Conservation (phyloP, 1,140 invertebrate species). For the Aethina tumida region DNA sequence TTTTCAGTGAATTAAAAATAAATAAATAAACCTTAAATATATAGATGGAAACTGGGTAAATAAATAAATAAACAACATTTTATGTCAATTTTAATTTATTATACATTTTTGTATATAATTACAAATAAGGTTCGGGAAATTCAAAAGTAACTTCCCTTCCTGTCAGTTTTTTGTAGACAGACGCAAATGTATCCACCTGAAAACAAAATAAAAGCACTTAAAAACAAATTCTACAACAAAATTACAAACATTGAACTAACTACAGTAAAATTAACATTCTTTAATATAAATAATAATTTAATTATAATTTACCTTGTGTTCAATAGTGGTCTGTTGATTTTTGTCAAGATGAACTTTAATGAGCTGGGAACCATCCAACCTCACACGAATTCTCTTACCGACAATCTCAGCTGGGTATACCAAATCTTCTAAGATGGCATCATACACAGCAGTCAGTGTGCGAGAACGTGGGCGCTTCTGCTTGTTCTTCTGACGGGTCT, state of each 20-base stretch:
- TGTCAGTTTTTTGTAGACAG: constrained; percentile 97
- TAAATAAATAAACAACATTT: no score
- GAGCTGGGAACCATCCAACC: constrained; percentile 88
- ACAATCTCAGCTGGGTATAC: constrained; percentile 99
- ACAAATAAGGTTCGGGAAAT: constrained; percentile 96
- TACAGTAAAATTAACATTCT: background rate
- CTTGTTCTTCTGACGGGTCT: constrained; percentile 88
- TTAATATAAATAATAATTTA: background rate
- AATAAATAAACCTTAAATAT: no score
- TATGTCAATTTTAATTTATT: no score
- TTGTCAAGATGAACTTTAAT: constrained; percentile 99
- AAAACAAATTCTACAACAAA: constrained; percentile 7
- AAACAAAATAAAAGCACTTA: no score
- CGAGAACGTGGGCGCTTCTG: constrained; percentile 93
- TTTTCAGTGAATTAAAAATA: no score
- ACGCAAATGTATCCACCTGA: constrained; percentile 94
- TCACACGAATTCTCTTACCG: constrained; percentile 93
- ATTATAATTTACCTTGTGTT: constrained; percentile 81
- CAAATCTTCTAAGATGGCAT: constrained; percentile 92
- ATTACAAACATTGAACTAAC: background rate
- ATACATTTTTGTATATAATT: no score
- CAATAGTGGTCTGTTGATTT: constrained; percentile 96
- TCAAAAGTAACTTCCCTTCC: constrained; percentile 98
- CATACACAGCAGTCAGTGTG: constrained; percentile 95
- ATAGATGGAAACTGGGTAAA: no score